Percentiles rank a stretch among this genome's conserved stretches.
Evolutionary conservation across 2,113 vertebrate species (phyloP).

Genomic region (Cichladusa arquata): DNA sequence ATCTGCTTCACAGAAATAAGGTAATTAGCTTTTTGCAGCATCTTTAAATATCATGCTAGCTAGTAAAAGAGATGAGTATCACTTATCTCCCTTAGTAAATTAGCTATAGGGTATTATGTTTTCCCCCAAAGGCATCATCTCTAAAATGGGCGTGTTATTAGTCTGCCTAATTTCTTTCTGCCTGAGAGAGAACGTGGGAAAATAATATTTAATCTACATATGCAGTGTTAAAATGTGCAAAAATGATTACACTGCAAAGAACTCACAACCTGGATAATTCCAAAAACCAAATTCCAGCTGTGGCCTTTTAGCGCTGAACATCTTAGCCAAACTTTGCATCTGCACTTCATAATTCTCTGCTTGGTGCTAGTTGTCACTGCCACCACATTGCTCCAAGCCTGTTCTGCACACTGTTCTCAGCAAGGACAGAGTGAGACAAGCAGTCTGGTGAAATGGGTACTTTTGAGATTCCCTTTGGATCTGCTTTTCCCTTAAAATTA

Average conservation of each 20-base stretch:
- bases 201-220: background rate
- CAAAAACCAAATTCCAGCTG: background rate
- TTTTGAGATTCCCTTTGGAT: background rate
- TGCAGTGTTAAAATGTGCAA: background rate
- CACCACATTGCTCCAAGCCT: background rate
- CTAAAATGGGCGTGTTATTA: background rate
- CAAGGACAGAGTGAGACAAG: background rate
- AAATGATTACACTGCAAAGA: background rate
- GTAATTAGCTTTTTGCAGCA: conserved; percentile 46
- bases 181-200: background rate
- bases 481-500: background rate
- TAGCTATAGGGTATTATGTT: background rate
- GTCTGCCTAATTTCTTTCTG: conserved; percentile 6
- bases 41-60: conserved; percentile 9
- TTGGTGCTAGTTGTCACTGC: background rate
- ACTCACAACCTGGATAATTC: background rate
- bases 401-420: background rate
- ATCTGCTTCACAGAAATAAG: background rate
- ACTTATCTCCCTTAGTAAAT: background rate
- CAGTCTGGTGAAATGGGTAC: background rate
- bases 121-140: background rate
- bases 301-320: background rate
- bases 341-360: background rate
- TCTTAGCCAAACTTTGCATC: background rate
- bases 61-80: background rate